A percentile compares a stretch with the other conserved stretches of the same genome.
Conservation (phyloP, 1,140 invertebrate species). For the Branchinecta lindahli region DNA sequence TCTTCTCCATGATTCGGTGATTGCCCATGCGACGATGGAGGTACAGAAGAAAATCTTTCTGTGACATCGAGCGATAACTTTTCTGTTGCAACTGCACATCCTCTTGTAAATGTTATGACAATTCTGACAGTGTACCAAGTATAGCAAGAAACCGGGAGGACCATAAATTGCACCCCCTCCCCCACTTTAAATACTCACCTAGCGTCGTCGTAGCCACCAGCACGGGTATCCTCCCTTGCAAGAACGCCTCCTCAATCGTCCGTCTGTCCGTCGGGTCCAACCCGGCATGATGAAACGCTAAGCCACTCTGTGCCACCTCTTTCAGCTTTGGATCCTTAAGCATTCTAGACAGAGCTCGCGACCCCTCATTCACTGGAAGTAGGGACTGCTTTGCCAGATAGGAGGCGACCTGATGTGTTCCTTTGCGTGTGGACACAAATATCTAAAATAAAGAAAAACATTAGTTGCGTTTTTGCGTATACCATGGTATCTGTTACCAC, state of each 20-base stretch:
- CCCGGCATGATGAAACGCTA: slow-evolving; percentile 63
- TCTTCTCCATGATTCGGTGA: too few relatives aligned
- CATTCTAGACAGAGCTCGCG: slow-evolving; percentile 29
- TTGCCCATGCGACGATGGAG: too few relatives aligned
- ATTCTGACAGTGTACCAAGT: too few relatives aligned
- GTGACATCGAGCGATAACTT: too few relatives aligned
- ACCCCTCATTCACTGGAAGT: background rate
- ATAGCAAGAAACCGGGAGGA: too few relatives aligned
- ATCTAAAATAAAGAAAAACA: slow-evolving; percentile 32
- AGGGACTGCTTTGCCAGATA: slow-evolving; percentile 40
- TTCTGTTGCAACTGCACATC: too few relatives aligned
- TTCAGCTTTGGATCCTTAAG: slow-evolving; percentile 44
- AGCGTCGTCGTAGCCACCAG: slow-evolving; percentile 51
- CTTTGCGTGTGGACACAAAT: slow-evolving; percentile 62
- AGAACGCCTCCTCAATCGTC: slow-evolving; percentile 46
- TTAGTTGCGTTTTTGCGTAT: too few relatives aligned
- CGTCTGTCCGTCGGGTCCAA: slow-evolving; percentile 44
- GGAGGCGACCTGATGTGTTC: slow-evolving; percentile 46
- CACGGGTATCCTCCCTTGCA: slow-evolving; percentile 44
- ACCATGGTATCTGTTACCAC: too few relatives aligned
- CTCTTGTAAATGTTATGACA: too few relatives aligned
- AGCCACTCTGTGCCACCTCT: slow-evolving; percentile 41
- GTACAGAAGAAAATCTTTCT: too few relatives aligned
- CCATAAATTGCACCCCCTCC: too few relatives aligned
- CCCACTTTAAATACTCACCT: slow-evolving; percentile 29